Percentiles rank a stretch among this genome's conserved stretches.
Conservation (phyloP, 1,140 invertebrate genomes). For the Galleria mellonella region DNA sequence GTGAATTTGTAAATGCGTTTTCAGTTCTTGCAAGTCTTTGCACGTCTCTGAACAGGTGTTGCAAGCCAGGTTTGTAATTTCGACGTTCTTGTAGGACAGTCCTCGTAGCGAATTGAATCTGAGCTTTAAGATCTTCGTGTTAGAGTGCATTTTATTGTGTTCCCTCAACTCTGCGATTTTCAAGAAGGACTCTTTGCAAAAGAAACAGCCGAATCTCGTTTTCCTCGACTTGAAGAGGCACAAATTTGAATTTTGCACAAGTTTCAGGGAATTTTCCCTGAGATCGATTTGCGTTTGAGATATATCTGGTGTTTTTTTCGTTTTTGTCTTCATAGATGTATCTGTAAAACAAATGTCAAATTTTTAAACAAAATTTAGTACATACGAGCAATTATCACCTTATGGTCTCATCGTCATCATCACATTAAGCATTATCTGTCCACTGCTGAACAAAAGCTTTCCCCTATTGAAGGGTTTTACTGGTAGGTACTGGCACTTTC, state of each 20-base stretch:
- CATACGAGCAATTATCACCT: no score
- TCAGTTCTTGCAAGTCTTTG: conserved; percentile 11
- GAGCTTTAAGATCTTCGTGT: conserved; percentile 9
- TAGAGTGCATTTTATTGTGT: conserved; percentile 19
- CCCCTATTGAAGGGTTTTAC: no score
- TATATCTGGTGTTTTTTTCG: neutral
- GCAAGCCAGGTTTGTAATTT: conserved; percentile 30
- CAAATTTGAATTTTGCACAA: conserved; percentile 32
- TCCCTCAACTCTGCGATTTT: conserved; percentile 19
- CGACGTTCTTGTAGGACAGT: conserved; percentile 24
- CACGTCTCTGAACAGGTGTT: conserved; percentile 17
- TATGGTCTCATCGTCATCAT: no score
- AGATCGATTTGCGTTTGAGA: conserved; percentile 1
- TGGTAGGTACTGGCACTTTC: no score
- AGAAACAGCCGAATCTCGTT: conserved; percentile 31
- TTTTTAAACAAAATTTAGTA: neutral
- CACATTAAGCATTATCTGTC: no score
- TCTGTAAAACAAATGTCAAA: neutral
- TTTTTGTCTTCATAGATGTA: neutral
- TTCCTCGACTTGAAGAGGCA: conserved; percentile 34
- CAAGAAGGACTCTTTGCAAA: conserved; percentile 19
- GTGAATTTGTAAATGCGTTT: conserved; percentile 21
- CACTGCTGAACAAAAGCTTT: no score
- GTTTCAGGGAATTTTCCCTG: conserved; percentile 24
- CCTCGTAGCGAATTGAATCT: conserved; percentile 17